Evolutionary conservation across 2,888 invertebrate genomes (phyloP), one percentile per base, ranked within the genome.

Genomic region (Acanthosepion pharaonis): DNA sequence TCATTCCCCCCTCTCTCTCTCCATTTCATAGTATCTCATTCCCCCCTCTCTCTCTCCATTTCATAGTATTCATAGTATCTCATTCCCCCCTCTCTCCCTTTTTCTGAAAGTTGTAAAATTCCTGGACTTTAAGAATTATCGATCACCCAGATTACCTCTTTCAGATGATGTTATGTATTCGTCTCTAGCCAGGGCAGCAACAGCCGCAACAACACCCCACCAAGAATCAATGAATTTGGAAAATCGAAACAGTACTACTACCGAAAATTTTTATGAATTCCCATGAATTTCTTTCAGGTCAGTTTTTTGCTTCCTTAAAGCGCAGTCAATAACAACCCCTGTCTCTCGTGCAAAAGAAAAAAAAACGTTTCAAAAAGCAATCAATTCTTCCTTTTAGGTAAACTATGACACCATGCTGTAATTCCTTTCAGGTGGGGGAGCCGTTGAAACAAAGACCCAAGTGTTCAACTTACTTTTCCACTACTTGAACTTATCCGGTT

Each of bases 241-340:
- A n/a, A 78, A 78, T 78, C 78, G 78, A n/a, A 78, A 78, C 78
- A 78, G 78, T n/a, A 78, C 78, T n/a, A n/a, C 78, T n/a, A 78
- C 78, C n/a, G 78, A 78, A 78, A 78, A 78, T 78, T 78, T 78
- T 78, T 78, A 78, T 78, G 78, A 78, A 78, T 78, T 78, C 78
- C 78, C 78, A 11, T 78, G 78, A 78, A 78, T 78, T 78, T 78
- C 28, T 78, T 78, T 78, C 78, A 78, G 78, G 78, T 78, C 78
- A 78, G 78, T 78, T 78, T 8, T 18, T 78, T n/a, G 33, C n/a
- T 78, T 78, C 78, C 78, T 78, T 78, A 11, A 28, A 78, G n/a
- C n/a, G 78, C n/a, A 11, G n/a, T 4, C 78, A 78, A 78, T n/a
- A n/a, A 78, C 78, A 8, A 6, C 28, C 78, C 78, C n/a, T 9